Base-by-base conservation (phyloP, 2,888 invertebrate genomes). In the Stenichneumon culpator region DNA sequence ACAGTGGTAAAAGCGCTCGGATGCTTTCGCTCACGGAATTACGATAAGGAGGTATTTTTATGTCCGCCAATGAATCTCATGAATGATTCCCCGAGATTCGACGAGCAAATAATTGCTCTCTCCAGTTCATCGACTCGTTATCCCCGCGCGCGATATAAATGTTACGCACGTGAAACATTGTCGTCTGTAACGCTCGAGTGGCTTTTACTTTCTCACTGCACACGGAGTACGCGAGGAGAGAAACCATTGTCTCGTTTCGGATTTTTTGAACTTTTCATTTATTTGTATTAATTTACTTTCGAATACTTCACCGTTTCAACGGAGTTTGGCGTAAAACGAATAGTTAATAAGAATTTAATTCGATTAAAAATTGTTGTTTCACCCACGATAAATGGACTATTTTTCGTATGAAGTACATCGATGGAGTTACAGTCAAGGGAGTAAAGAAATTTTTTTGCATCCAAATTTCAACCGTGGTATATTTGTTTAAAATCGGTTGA, bases 51-150 rank as follows among this genome's bases (percentile, higher is more conserved):
- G 60, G n/a, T 6, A 14, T 32, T 25, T 32, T 57, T 57, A 57
- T 22, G 57, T 25, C 22, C 22, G 25, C 57, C 16, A 63, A 32
- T 32, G 32, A 63, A 6, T 28, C 32, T 63, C 60, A 63, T 32
- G 28, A 32, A 63, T 63, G 32, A 63, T 32, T 5, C 14, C n/a
- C 1, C 60, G 28, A 28, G 28, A 63, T 32, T 63, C 32, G 28
- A 63, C 28, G 32, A 32, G 60, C 60, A 63, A 32, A 63, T 32
- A 63, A 63, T 63, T 63, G 6, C 60, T 44, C 44, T 44, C 44
- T n/a, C 28, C 32, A 63, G 60, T 63, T 32, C 60, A 32, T 63
- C n/a, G 28, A 63, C 60, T 63, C 7, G 60, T 28, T 25, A 6
- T 28, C 16, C 16, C 6, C 60, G 14, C 2, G 32, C 16, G 60